Evolutionary conservation across 2,888 invertebrate genomes (phyloP), one percentile per base, ranked within the genome.

Genomic region (Theodoxus fluviatilis): DNA sequence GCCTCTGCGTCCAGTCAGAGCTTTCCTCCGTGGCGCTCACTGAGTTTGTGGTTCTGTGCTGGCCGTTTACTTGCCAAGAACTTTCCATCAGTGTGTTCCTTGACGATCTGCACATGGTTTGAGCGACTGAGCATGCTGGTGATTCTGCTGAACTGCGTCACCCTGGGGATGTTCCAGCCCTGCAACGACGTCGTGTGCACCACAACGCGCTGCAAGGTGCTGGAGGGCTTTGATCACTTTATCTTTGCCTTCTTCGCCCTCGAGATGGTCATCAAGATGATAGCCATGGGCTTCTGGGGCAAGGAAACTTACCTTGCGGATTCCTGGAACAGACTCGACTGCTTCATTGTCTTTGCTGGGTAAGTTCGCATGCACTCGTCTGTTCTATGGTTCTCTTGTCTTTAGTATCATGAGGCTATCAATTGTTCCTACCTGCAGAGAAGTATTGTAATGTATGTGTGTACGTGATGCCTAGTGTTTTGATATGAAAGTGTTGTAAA

Each of bases 111-210:
- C 86, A 95, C 94, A 89, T 99, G 98, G 98, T 99, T 99, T 90
- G 99, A 99, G 90, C 92, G 98, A 80, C 90, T 98, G 84, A 98
- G 97, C 84, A 99, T 99, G 94, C 90, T 95, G 89, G 97, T 98
- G 76, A 99, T 99, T 85, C 90, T 99, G 81, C 91, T 99, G 85
- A 99, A 99, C 91, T 99, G 99, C 90, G 91, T 99, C 79, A 99
- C 99, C 18, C 91, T 99, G 84, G 99, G 99, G 74, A 98, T 99
- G 98, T 99, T 98, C 89, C 95, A 98, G 89, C 99, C 99, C 33
- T 99, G 99, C 88, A 94, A 94, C 83, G 98, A 87, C 74, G 80
- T 81, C 61, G 78, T 81, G 43, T 99, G 99, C 88, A 90, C 76
- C 31, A 85, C 88, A 1, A 81, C 85, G 31, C 83, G 90, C 15